Evolutionary conservation across 2,113 vertebrate species (phyloP).

Genomic region (Urocitellus parryii): DNA sequence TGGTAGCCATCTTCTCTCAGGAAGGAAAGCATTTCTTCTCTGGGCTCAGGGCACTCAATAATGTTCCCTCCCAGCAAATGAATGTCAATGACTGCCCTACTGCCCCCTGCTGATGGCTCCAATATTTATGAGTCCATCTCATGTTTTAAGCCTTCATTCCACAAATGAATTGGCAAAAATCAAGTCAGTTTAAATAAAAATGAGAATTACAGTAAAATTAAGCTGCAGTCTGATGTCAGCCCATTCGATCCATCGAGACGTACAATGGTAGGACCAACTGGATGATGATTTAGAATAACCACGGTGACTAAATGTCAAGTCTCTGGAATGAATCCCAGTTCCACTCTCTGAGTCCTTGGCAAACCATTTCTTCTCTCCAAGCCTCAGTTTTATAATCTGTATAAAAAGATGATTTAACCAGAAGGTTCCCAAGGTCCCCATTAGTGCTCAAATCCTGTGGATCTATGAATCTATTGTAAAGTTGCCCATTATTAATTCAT

Average conservation of each 20-base stretch:
- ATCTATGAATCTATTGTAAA: constrained; percentile 52
- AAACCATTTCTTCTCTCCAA: constrained; percentile 50
- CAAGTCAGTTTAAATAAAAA: constrained; percentile 56
- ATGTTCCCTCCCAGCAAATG: background rate
- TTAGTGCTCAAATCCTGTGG: constrained; percentile 38
- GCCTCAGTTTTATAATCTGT: constrained; percentile 57
- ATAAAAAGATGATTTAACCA: constrained; percentile 59
- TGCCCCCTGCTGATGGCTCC: background rate
- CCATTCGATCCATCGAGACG: constrained; percentile 7
- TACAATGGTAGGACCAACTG: background rate
- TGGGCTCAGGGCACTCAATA: constrained; percentile 3
- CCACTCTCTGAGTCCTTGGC: constrained; percentile 28
- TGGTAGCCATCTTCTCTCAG: constrained; percentile 18
- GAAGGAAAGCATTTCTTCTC: constrained; percentile 43
- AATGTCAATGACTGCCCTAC: background rate
- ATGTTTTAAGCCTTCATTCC: constrained; percentile 26
- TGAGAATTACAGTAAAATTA: constrained; percentile 48
- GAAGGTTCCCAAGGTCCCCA: constrained; percentile 2
- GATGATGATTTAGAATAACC: constrained; percentile 51
- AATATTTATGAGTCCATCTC: background rate
- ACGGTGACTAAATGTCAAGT: constrained; percentile 63
- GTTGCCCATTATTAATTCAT: constrained; percentile 49
- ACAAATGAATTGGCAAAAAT: constrained; percentile 45
- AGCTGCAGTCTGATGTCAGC: constrained; percentile 32
- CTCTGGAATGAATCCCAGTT: constrained; percentile 48